Percentiles rank a stretch among this genome's conserved stretches.
These are phyloP conservation scores for Coreius guichenoti DNA, from an alignment of 2,797 vertebrate species.

Conservation along the genomic window DNA sequence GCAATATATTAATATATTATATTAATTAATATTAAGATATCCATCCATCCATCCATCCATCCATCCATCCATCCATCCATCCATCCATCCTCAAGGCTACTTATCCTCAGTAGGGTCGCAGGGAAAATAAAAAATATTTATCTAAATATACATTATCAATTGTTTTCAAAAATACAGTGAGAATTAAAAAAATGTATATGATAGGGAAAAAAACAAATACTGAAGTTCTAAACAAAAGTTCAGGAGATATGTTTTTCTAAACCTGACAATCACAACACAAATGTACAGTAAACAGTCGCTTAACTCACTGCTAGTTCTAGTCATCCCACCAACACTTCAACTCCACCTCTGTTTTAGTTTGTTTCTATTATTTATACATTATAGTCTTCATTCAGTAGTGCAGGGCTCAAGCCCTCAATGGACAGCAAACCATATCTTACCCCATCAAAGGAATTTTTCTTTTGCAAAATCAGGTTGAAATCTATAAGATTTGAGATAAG, in stretches of 20 bases:
- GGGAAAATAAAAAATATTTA: no score
- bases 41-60: no score
- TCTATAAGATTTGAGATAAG: no score
- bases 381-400: neutral
- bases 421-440: no score
- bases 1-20: no score
- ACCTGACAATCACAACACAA: neutral
- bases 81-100: no score
- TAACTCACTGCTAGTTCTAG: neutral
- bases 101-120: no score
- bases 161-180: neutral
- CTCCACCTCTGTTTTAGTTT: neutral
- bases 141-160: neutral
- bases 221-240: neutral
- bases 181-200: no score
- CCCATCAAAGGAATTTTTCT: no score
- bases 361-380: neutral
- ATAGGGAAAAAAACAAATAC: neutral
- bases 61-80: no score
- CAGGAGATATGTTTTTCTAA: neutral
- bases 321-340: neutral
- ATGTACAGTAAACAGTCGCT: neutral
- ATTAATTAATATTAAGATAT: no score
- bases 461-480: no score
- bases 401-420: neutral